These are phyloP conservation scores for Drosophila infuscata DNA, from an alignment of 2,888 invertebrate species.

Conservation along the genomic window DNA sequence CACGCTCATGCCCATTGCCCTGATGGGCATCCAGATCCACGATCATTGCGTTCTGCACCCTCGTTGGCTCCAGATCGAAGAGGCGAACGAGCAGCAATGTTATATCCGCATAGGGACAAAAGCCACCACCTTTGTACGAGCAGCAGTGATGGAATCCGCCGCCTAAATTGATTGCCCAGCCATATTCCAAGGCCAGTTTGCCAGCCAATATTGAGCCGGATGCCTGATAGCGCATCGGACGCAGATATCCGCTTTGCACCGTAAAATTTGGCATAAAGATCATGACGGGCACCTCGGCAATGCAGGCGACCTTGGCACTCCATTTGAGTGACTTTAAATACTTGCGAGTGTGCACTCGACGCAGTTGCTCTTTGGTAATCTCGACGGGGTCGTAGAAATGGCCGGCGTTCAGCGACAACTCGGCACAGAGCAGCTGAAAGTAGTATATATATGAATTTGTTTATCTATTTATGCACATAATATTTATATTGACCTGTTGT, in stretches of 20 bases:
- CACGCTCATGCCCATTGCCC: slow-evolving; percentile 95
- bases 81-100: slow-evolving; percentile 91
- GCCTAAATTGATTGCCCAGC: slow-evolving; percentile 96
- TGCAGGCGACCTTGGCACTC: slow-evolving; percentile 92
- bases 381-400: slow-evolving; percentile 89
- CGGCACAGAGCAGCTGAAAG: slow-evolving; percentile 86
- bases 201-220: slow-evolving; percentile 93
- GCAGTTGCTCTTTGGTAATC: slow-evolving; percentile 89
- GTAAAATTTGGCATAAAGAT: slow-evolving; percentile 91
- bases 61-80: slow-evolving; percentile 86
- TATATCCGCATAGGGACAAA: slow-evolving; percentile 96
- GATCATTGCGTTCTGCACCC: slow-evolving; percentile 91
- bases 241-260: slow-evolving; percentile 91
- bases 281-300: slow-evolving; percentile 91
- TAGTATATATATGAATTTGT: not conserved
- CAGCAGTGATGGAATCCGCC: slow-evolving; percentile 96
- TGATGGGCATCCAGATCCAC: slow-evolving; percentile 97
- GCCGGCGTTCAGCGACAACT: slow-evolving; percentile 87
- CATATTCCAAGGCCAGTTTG: slow-evolving; percentile 91
- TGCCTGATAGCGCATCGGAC: slow-evolving; percentile 92
- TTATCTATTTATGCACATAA: not conserved
- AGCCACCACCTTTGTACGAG: slow-evolving; percentile 91
- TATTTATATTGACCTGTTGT: slow-evolving; percentile 85
- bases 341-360: slow-evolving; percentile 90
- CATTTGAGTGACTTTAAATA: slow-evolving; percentile 91